Conservation (phyloP, 2,888 invertebrate genomes). For the Drosophila eohydei region DNA sequence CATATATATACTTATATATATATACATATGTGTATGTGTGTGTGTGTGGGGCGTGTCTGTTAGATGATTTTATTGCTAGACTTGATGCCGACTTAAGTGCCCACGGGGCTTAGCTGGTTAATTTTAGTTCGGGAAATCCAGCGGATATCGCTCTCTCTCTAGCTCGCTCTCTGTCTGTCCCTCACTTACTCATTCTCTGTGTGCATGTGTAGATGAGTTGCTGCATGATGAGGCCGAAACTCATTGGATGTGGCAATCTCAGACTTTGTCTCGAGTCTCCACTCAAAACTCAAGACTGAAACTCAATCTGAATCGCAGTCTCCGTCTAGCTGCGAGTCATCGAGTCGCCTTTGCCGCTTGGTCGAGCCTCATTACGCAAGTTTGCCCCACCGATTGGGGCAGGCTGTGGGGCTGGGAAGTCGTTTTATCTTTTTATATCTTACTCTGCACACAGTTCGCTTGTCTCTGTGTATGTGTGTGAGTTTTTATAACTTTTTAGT, state of each 20-base stretch:
- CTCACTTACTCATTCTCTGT: background rate
- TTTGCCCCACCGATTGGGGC: slow-evolving; percentile 49
- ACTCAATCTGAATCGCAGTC: slow-evolving; percentile 3
- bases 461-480: slow-evolving; percentile 17
- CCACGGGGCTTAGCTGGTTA: slow-evolving; percentile 62
- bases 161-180: background rate
- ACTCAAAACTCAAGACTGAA: slow-evolving; percentile 11
- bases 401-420: slow-evolving; percentile 26
- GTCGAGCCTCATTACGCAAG: slow-evolving; percentile 70
- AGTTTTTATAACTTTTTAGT: slow-evolving; percentile 77
- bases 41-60: slow-evolving; percentile 21
- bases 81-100: slow-evolving; percentile 60
- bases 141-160: background rate
- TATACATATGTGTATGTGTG: background rate
- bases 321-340: slow-evolving; percentile 28
- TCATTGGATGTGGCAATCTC: slow-evolving; percentile 55
- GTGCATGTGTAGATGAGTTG: slow-evolving; percentile 16
- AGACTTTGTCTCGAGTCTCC: slow-evolving; percentile 15
- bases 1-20: background rate
- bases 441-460: slow-evolving; percentile 67
- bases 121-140: slow-evolving; percentile 56
- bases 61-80: slow-evolving; percentile 63
- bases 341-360: slow-evolving; percentile 46
- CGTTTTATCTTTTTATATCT: slow-evolving; percentile 57
- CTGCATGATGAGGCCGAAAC: slow-evolving; percentile 61